Evolutionary conservation across 2,113 vertebrate genomes (phyloP), one percentile per base, ranked within the genome.

Genomic region (Conger conger): DNA sequence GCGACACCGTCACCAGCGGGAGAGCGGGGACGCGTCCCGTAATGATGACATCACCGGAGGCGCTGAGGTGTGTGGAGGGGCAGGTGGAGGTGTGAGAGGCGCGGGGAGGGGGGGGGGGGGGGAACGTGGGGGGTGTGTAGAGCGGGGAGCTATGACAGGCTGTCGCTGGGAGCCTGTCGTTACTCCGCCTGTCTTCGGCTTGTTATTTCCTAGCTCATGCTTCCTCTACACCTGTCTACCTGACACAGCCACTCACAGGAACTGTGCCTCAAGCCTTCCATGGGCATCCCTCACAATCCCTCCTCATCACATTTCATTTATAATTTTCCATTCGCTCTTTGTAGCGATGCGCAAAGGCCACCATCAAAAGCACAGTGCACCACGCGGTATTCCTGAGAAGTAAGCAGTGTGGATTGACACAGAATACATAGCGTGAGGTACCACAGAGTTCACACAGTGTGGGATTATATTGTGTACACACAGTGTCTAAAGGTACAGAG

Each of bases 261-360:
- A 90, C 91, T 85, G 89, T 85, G 87, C 89, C 87, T 85, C 86
- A 88, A 92, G 86, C 63, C 83, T 88, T 57, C 93, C 92, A 94
- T 94, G 92, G 93, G 90, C 93, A 93, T 42, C 84, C 86, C 57
- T 35, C 78, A 85, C 38, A 85, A 78, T 82, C 78, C 57, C 35
- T 76, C 42, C 37, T 63, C 80, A 20, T 57, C 45, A 76, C 42
- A 36, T 63, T 82, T 27, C 50, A 42, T 77, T 27, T 45, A n/a
- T 40, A 40, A 83, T 27, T 16, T 60, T 73, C 38, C 20, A 16
- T n/a, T 63, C 20, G 36, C 9, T 35, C 36, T 40, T 37, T 37
- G 13, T 63, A 37, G 0, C 23, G 11, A 20, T 6, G 60, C 4
- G 17, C 63, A 73, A 73, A 73, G 63, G 63, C 27, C 11, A 2